Percentiles rank a stretch among this genome's conserved stretches.
Evolutionary conservation across 2,113 vertebrate species (phyloP).

Genomic region (Gallinago undulata): DNA sequence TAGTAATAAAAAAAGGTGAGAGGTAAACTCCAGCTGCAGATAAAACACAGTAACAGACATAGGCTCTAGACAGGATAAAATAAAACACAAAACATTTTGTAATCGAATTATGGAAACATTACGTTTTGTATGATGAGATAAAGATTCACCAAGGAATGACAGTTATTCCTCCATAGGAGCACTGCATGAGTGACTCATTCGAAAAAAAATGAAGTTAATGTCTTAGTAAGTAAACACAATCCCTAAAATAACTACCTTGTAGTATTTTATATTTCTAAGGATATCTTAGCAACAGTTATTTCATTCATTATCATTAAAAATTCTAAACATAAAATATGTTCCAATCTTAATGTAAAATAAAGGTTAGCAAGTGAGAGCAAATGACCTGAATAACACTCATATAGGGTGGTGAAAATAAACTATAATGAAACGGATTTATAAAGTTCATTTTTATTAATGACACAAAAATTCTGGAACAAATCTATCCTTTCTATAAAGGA

Average conservation of each 20-base stretch:
- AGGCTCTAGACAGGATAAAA: neutral
- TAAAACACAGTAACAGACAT: neutral
- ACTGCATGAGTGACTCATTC: neutral
- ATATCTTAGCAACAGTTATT: slow-evolving; percentile 2
- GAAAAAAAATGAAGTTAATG: neutral
- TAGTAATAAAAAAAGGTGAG: neutral
- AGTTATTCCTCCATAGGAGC: neutral
- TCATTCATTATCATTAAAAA: neutral
- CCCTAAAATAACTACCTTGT: neutral
- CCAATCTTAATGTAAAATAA: neutral
- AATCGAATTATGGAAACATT: slow-evolving; percentile 22
- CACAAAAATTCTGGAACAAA: neutral
- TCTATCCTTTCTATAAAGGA: neutral
- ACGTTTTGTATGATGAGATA: neutral
- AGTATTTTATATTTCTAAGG: neutral
- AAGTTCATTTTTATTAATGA: neutral
- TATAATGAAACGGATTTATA: neutral
- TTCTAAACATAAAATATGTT: neutral
- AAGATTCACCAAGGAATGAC: slow-evolving; percentile 14
- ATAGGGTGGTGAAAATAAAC: neutral
- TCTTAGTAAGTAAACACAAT: slow-evolving; percentile 22
- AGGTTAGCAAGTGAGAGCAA: neutral
- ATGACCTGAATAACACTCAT: neutral
- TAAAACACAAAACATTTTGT: neutral
- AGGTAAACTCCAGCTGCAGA: neutral